Conservation (phyloP, 2,797 vertebrate genomes). For the Etheostoma nigrum region DNA sequence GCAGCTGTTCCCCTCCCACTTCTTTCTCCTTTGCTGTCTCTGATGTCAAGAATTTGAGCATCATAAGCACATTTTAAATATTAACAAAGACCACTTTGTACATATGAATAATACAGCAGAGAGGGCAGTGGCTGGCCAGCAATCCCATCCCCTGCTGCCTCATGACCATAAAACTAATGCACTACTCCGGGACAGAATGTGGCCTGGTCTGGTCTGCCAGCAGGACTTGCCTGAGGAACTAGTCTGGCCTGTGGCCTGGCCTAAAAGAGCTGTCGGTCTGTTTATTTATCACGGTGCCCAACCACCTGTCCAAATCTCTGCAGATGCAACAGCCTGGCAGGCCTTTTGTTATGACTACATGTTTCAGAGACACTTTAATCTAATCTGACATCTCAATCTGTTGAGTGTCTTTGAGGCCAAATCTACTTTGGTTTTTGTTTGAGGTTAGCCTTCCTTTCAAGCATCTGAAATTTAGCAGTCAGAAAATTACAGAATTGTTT, state of each 20-base stretch:
- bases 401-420: slow-evolving; percentile 74
- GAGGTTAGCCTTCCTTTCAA: slow-evolving; percentile 56
- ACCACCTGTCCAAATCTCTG: slow-evolving; percentile 74
- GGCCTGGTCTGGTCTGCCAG: slow-evolving; percentile 59
- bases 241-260: slow-evolving; percentile 46
- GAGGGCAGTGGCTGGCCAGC: slow-evolving; percentile 82
- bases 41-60: slow-evolving; percentile 82
- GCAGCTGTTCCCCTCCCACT: slow-evolving; percentile 64
- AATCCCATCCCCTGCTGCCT: slow-evolving; percentile 81
- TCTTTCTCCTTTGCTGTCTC: slow-evolving; percentile 67
- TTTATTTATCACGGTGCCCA: slow-evolving; percentile 56
- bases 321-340: slow-evolving; percentile 74
- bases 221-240: slow-evolving; percentile 58
- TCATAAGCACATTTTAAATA: slow-evolving; percentile 91
- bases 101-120: slow-evolving; percentile 89
- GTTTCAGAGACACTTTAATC: slow-evolving; percentile 75
- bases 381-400: slow-evolving; percentile 81
- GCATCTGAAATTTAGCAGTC: slow-evolving; percentile 24
- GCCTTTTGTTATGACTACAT: slow-evolving; percentile 76
- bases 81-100: slow-evolving; percentile 90
- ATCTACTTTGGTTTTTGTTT: slow-evolving; percentile 62
- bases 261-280: slow-evolving; percentile 50
- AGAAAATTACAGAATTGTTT: slow-evolving; percentile 31
- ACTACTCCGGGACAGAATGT: slow-evolving; percentile 78
- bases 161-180: slow-evolving; percentile 87